A percentile compares a stretch with the other conserved stretches of the same genome.
These are phyloP conservation scores for Linepithema humile DNA, from an alignment of 1,140 invertebrate genomes.

Conservation along the genomic window DNA sequence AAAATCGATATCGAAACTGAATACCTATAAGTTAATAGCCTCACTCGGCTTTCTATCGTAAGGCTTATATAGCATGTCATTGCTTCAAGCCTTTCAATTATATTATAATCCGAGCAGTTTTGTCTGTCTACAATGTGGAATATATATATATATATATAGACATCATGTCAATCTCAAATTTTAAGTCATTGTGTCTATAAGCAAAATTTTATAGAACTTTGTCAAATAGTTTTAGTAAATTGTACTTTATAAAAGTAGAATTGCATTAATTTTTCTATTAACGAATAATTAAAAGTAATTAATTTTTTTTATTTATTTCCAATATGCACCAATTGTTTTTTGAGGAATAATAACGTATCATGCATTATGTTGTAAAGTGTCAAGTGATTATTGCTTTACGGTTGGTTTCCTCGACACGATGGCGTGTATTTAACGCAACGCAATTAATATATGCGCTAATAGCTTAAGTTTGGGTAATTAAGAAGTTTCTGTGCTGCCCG, in stretches of 20 bases:
- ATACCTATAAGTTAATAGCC: neutral
- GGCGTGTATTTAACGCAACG: conserved; percentile 20
- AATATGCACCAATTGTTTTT: neutral
- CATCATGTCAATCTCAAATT: conserved; percentile 2
- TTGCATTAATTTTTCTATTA: neutral
- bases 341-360: neutral
- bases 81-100: neutral
- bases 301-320: neutral
- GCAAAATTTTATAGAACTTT: conserved; percentile 1
- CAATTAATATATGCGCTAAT: conserved; percentile 48
- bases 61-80: neutral
- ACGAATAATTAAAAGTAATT: neutral
- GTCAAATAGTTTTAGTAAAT: neutral
- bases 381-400: neutral
- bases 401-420: neutral
- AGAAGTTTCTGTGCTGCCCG: conserved; percentile 12
- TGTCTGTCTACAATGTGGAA: neutral
- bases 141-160: neutral
- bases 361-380: neutral
- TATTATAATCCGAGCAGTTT: neutral
- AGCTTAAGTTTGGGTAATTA: conserved; percentile 53
- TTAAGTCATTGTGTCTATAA: neutral
- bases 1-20: neutral
- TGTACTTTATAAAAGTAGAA: neutral
- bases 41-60: neutral